phyloP scores from a whole-genome alignment of 2,888 invertebrate species.

The Eulithis prunata region DNA sequence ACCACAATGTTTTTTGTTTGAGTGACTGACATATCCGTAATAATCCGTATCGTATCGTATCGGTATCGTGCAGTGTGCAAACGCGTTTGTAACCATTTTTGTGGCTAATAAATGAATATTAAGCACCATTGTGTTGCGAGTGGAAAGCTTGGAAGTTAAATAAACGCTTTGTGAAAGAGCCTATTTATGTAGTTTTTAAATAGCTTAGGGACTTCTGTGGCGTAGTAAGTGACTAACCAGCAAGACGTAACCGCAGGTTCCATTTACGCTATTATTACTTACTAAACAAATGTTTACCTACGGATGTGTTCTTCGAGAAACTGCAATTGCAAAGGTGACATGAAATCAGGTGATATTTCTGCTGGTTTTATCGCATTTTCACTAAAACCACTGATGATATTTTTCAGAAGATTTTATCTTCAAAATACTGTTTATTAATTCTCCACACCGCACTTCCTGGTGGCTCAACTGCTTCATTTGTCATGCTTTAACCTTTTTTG shows the following conservation, averaged over 20 bases:
- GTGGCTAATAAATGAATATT: slow-evolving; percentile 31
- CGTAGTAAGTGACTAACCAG: not conserved
- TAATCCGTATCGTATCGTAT: no score
- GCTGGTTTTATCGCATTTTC: no score
- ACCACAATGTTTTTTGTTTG: no score
- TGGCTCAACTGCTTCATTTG: slow-evolving; percentile 13
- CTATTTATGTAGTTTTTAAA: not conserved
- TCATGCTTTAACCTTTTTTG: slow-evolving; percentile 22
- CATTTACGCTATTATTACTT: no score
- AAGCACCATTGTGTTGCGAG: slow-evolving; percentile 25
- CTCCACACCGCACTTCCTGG: not conserved
- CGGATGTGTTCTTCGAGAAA: no score
- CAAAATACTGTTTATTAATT: slow-evolving; percentile 1
- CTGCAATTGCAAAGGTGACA: no score
- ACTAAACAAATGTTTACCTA: no score
- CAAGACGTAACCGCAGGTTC: not conserved
- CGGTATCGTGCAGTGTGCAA: no score
- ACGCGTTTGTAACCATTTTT: slow-evolving; percentile 16
- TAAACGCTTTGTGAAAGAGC: slow-evolving; percentile 12
- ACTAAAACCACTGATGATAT: no score
- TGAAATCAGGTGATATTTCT: no score
- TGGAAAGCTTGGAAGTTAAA: slow-evolving; percentile 29
- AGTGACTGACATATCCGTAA: no score
- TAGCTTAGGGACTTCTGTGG: not conserved
- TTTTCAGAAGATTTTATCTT: no score